Base-by-base conservation (phyloP, 2,888 invertebrate genomes). In the Clitarchus hookeri region DNA sequence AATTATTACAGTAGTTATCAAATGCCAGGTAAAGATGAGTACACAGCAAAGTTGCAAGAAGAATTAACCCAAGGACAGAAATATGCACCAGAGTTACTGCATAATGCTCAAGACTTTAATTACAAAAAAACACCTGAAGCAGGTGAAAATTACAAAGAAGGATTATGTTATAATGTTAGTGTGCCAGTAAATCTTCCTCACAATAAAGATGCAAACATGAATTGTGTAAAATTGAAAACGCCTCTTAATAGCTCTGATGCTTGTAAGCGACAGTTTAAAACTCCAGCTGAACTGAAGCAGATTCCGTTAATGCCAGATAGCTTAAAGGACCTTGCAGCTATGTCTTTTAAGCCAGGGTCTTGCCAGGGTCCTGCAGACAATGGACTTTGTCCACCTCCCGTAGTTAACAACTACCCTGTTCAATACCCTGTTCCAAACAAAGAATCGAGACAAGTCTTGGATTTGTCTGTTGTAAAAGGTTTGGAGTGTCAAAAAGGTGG, bases 161-260 rank as follows among this genome's bases (percentile, higher is more conserved):
- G n/a, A 8, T 23, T 65, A 19, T 65, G n/a, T 65, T 16, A 65
- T 65, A 65, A 23, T 23, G 23, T 23, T 65, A 82, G 26, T 27
- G 27, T 82, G 82, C 44, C 82, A 36, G 27, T 27, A 27, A 82
- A 82, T 44, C 12, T 19, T 19, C 27, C 9, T 12, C 82, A 27
- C 16, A 27, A 44, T 82, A 82, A 82, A 82, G 82, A 82, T 44
- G 27, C 82, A 36, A 82, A 82, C n/a, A 82, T 82, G 82, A 82
- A 82, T 23, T 82, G 82, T 82, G 82, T 82, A 12, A 44, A 82
- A 12, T 0, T 82, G 82, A 82, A 82, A 25, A 13, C 12, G 44
- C 23, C 44, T 82, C 9, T 44, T 23, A 23, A 44, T 44, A 82
- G 23, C 16, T 36, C 27, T 3, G 82, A 82, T 36, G 44, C 82